A percentile compares a stretch with the other conserved stretches of the same genome.
phyloP scores from a whole-genome alignment of 2,888 invertebrate genomes.

The Glomeris marginata region DNA sequence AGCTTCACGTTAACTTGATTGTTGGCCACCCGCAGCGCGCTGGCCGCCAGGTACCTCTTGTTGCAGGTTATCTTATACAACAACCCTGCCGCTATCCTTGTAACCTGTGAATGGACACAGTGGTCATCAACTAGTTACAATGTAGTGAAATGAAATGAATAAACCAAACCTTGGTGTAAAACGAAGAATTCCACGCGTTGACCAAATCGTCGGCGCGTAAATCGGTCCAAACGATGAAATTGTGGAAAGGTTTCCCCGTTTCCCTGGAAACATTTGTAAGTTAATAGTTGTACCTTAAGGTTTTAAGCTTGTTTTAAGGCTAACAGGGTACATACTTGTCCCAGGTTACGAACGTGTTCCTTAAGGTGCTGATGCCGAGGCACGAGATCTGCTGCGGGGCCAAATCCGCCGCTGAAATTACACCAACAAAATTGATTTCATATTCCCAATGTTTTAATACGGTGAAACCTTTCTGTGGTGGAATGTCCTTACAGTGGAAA shows the following conservation, averaged over 20 bases:
- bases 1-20: slow-evolving; percentile 67
- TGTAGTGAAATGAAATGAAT: neutral
- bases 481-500: no score
- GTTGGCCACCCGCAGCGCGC: slow-evolving; percentile 69
- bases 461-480: no score
- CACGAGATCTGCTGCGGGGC: slow-evolving; percentile 51
- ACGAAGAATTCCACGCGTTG: slow-evolving; percentile 59
- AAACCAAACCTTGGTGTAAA: slow-evolving; percentile 44
- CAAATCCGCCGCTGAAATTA: slow-evolving; percentile 54
- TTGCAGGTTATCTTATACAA: slow-evolving; percentile 61
- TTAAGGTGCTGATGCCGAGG: slow-evolving; percentile 67
- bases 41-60: slow-evolving; percentile 66
- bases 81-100: slow-evolving; percentile 48
- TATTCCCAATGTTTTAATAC: no score
- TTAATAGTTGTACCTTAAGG: no score
- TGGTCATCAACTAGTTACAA: neutral
- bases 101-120: slow-evolving; percentile 30
- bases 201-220: slow-evolving; percentile 56
- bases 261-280: slow-evolving; percentile 25
- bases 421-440: no score
- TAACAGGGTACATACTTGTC: slow-evolving; percentile 38
- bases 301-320: slow-evolving; percentile 3
- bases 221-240: slow-evolving; percentile 85
- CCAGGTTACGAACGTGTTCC: slow-evolving; percentile 73
- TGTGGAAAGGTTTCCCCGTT: slow-evolving; percentile 60